Evolutionary conservation across 2,888 invertebrate genomes (phyloP), one percentile per base, ranked within the genome.

Genomic region (Thelaira solivaga): DNA sequence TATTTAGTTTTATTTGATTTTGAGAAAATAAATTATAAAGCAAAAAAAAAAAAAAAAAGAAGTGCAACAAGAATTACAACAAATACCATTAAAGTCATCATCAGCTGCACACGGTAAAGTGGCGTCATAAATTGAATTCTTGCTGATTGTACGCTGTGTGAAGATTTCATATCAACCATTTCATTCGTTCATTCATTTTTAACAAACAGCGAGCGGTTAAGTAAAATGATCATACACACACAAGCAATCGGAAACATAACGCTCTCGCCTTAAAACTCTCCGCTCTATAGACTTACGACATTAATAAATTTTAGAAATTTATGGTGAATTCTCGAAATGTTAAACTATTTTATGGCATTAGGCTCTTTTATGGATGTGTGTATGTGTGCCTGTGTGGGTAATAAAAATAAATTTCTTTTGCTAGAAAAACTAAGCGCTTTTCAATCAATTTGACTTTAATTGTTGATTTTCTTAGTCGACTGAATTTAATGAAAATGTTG

Each of bases 51-150:
- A 47, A 7, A 16, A 53, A 45, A 31, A 51, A 18, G 36, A 57
- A 57, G 31, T 43, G 2, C 36, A 59, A 61, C 13, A 11, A 39
- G 11, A 62, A 45, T 34, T 34, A 11, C 41, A 59, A 16, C 16
- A 73, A 39, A 31, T 31, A 34, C 34, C 45, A 71, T 59, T 29
- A 65, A 65, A 71, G 59, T 71, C 65, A 65, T 71, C 65, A 65
- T 71, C 65, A 59, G 57, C 71, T 76, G 65, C 53, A 71, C 65
- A 76, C n/a, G n/a, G n/a, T 53, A 67, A 53, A 76, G 59, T 71
- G 45, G 45, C 65, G 53, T 76, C 71, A 65, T 76, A 76, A 76
- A 76, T 76, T 76, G 76, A 71, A 76, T 47, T 71, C 67, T 65
- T 71, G 45, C 65, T 74, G 74, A 53, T 53, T 68, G 53, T 74